phyloP scores from a whole-genome alignment of 2,797 vertebrate genomes.

The Morus bassanus region DNA sequence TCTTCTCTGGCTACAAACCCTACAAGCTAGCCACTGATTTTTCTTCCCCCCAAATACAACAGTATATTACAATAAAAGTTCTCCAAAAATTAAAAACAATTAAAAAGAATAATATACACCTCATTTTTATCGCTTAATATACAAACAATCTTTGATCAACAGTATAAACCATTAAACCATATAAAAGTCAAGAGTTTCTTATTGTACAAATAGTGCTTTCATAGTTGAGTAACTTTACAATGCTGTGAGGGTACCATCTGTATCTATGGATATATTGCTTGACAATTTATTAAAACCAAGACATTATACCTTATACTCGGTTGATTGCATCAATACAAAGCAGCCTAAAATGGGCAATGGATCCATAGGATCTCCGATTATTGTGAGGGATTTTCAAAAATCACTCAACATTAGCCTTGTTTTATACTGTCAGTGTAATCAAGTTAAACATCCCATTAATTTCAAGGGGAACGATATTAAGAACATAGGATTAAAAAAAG shows the following conservation, averaged over 20 bases:
- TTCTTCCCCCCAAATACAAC: constrained; percentile 13
- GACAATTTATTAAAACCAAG: constrained; percentile 33
- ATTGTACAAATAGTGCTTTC: constrained; percentile 72
- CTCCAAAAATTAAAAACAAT: constrained; percentile 52
- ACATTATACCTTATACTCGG: background rate
- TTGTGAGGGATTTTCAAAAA: constrained; percentile 12
- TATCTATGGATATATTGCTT: constrained; percentile 11
- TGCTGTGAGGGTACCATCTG: constrained; percentile 1
- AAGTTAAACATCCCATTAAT: background rate
- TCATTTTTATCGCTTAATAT: constrained; percentile 64
- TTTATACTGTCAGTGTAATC: constrained; percentile 25
- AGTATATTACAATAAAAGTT: constrained; percentile 54
- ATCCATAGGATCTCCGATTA: constrained; percentile 46
- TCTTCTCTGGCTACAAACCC: constrained; percentile 9
- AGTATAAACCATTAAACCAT: constrained; percentile 69
- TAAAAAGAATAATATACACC: constrained; percentile 66
- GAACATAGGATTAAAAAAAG: background rate
- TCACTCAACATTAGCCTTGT: constrained; percentile 17
- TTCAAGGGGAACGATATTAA: background rate
- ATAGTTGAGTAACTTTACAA: constrained; percentile 55
- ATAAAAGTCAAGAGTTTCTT: constrained; percentile 68
- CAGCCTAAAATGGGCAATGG: background rate
- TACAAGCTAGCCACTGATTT: constrained; percentile 20
- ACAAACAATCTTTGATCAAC: constrained; percentile 70
- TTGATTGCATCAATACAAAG: background rate